Conservation (phyloP, 2,888 invertebrate species). For the Pseudococcus jackbeardsleyi region DNA sequence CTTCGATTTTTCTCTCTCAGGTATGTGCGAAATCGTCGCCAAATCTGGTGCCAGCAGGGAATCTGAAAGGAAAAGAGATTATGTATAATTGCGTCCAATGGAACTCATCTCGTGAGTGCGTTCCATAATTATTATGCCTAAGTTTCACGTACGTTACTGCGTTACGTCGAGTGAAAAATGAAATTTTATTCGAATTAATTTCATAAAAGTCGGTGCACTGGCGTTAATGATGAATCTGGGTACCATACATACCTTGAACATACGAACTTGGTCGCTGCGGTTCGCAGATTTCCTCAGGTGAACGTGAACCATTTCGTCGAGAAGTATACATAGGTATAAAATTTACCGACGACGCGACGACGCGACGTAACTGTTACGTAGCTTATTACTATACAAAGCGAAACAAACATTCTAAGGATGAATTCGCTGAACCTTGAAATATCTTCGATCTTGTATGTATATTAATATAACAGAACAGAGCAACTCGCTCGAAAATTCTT, state of each 20-base stretch:
- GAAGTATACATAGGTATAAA: neutral
- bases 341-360: neutral
- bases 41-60: neutral
- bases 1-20: neutral
- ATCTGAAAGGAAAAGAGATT: neutral
- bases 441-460: neutral
- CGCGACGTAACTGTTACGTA: neutral
- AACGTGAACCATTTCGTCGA: neutral
- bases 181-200: neutral
- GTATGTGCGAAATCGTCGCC: neutral
- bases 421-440: slow-evolving; percentile 33
- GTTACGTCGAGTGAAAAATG: neutral
- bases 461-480: too few species aligned
- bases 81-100: too few species aligned
- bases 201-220: neutral
- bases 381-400: slow-evolving; percentile 10
- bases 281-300: neutral
- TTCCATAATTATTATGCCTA: too few species aligned
- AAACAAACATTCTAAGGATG: neutral
- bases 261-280: neutral
- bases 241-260: too few species aligned
- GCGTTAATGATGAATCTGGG: too few species aligned
- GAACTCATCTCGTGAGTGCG: neutral
- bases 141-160: too few species aligned
- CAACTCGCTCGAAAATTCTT: neutral